Base-by-base conservation (phyloP, 2,888 invertebrate genomes). In the Belgica antarctica region DNA sequence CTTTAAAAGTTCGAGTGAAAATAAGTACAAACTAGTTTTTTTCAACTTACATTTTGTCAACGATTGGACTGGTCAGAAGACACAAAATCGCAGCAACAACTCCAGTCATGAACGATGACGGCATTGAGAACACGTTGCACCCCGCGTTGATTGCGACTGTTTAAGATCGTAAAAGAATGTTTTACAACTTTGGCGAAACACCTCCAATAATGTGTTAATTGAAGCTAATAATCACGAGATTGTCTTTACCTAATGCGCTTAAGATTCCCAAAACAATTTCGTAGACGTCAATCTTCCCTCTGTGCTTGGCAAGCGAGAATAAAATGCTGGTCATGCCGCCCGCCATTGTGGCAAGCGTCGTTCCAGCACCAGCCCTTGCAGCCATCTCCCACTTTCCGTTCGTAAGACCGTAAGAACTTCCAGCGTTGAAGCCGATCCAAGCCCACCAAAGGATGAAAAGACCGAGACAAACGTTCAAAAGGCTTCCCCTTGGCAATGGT, bases 401-500 rank as follows among this genome's bases (percentile, higher is more conserved):
- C 8, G 80, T 79, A 1, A 84, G 80, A 1, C 69, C 69, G 8
- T 36, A 69, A 24, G 69, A 24, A 69, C 69, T 1, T 79, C 83
- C 83, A 72, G 83, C 82, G 74, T 83, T 83, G 75, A 84, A 83
- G 4, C 82, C 83, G 2, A 84, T 77, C 83, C 83, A 84, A 2
- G 83, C 83, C 83, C 83, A 84, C 82, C 92, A 92, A 0, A 92
- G 80, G 59, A 92, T 91, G 76, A 92, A 92, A 17, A 91, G 84
- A 0, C 92, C 92, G 85, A 92, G 86, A 12, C 90, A 87, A 0
- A 90, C 90, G 76, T 92, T 92, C 22, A 92, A 91, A 0, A 92
- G 91, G 75, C 86, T 87, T 0, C 91, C 91, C 73, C 59, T 70
- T 41, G 82, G 79, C 25, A 78, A 72, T 1, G 77, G 75, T 10